Evolutionary conservation across 2,113 vertebrate species (phyloP).

Genomic region (Cryptomyrus ogoouensis): DNA sequence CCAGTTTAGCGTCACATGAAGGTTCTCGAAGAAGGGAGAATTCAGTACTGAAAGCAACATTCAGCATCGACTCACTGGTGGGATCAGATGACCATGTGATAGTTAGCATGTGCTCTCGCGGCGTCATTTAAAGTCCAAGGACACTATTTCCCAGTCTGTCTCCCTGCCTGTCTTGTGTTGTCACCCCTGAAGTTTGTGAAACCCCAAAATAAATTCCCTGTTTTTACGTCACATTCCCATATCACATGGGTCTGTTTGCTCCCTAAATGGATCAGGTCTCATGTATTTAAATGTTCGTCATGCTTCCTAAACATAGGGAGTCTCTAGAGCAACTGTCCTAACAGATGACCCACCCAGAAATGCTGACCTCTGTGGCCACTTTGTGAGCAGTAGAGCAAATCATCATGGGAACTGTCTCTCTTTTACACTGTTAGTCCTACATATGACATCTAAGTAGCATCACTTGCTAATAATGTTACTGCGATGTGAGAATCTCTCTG

Average conservation of each 20-base stretch:
- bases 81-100: background rate
- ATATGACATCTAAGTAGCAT: background rate
- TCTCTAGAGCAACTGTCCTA: background rate
- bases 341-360: background rate
- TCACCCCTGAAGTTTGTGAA: background rate
- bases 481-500: background rate
- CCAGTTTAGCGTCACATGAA: background rate
- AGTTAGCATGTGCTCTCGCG: background rate
- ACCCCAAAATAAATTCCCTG: background rate
- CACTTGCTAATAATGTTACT: background rate
- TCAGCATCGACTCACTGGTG: background rate
- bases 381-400: background rate
- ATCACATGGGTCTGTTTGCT: background rate
- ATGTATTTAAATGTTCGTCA: background rate
- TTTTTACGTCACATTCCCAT: background rate
- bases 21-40: background rate
- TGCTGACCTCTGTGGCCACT: background rate
- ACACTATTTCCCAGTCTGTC: background rate
- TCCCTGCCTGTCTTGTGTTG: background rate
- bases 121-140: background rate
- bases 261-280: background rate
- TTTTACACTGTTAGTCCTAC: background rate
- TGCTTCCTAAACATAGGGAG: background rate
- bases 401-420: background rate
- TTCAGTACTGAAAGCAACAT: background rate